Evolutionary conservation across 2,113 vertebrate genomes (phyloP).

Genomic region (Stegostoma tigrinum): DNA sequence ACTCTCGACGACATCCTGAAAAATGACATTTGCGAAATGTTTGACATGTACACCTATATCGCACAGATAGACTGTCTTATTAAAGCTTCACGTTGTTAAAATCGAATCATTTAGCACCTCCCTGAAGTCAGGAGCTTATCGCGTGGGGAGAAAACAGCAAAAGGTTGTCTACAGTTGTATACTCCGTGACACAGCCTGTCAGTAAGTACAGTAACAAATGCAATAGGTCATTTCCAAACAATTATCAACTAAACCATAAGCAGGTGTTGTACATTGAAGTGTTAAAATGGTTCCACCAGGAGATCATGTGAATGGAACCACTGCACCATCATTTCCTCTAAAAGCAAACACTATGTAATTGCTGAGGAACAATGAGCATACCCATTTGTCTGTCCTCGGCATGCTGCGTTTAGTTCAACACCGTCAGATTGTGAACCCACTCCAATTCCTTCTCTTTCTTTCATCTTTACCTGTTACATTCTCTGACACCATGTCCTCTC

Average conservation of each 20-base stretch:
- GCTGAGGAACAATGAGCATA: background rate
- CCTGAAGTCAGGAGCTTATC: background rate
- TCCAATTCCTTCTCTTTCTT: no score
- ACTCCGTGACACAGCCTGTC: background rate
- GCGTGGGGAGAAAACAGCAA: background rate
- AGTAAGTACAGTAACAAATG: background rate
- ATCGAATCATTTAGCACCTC: background rate
- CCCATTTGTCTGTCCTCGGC: no score
- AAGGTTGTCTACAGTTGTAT: background rate
- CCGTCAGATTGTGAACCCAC: no score
- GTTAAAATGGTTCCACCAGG: background rate
- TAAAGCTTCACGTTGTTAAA: background rate
- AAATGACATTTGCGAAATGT: background rate
- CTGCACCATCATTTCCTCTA: background rate
- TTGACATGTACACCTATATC: background rate
- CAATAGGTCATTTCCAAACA: background rate
- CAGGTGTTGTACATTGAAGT: background rate
- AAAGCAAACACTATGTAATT: background rate
- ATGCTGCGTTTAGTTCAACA: no score
- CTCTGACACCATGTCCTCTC: no score
- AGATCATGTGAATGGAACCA: background rate
- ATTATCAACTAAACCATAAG: background rate
- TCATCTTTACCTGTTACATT: no score
- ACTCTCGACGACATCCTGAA: slow-evolving; percentile 52
- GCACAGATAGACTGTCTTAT: background rate